Evolutionary conservation across 2,888 invertebrate genomes (phyloP), one percentile per base, ranked within the genome.

Genomic region (Encarsia formosa): DNA sequence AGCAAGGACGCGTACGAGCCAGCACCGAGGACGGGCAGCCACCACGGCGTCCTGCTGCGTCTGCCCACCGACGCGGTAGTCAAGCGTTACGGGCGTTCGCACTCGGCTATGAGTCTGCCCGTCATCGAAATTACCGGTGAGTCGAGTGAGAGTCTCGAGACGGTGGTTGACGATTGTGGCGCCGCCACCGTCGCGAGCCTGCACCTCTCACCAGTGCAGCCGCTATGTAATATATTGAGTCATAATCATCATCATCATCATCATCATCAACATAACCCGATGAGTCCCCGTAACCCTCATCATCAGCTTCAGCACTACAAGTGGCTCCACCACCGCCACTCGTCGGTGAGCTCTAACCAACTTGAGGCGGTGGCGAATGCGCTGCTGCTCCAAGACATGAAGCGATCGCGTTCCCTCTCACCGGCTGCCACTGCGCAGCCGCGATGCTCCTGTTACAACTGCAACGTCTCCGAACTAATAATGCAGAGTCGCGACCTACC

Each of bases 381-480:
- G 15, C 42, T 52, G 2, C 16, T 48, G 40, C n/a, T 9, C 13
- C 13, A 16, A 15, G 8, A 8, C 8, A 41, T 42, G 22, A 61
- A 64, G 56, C 63, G 67, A 11, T 63, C 66, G n/a, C 64, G 65
- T 2, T 67, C 67, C 19, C 55, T 66, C 15, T 67, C 67, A 20
- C 66, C 66, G 1, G 32, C 24, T 35, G 1, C 44, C 13, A 22
- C 13, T 24, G 2, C 19, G 19, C 19, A 6, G 19, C 13, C 6
- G 9, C 15, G 22, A 26, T 69, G 69, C 58, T 57, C 63, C 34
- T 70, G 70, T 54, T 70, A 71, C 60, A 70, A 71, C 51, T 71
- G 69, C 61, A 70, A 68, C 58, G 67, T 71, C 1, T 67, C 67
- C 9, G 65, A 67, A 54, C 59, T 70, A 56, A 70, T 71, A n/a